Evolutionary conservation across 37 sponge, comb jelly and placozoan species (phyloP), one percentile per base, ranked within the genome.

Genomic region (Chondrosia reniformis): DNA sequence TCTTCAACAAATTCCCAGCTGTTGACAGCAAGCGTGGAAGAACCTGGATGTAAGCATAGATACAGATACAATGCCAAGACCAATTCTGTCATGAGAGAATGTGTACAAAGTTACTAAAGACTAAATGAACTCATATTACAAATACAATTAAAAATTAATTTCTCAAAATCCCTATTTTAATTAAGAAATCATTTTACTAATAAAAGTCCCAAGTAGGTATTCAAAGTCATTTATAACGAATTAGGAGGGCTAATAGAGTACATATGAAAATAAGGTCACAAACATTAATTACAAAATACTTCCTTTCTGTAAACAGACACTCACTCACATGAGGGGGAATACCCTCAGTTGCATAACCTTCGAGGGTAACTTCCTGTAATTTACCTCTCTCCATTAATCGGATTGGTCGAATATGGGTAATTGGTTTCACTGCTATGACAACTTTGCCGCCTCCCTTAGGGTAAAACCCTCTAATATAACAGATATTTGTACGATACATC

Each of bases 361-460:
- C 67, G 7, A 91, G 73, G n/a, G 52, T 72, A 17, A 89, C 71
- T 33, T 46, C 28, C 22, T 31, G 33, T 4, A 92, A 45, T 3
- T 40, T 8, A 4, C 96, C 96, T 10, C 82, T 79, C 2, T 91
- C 89, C 25, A 72, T 63, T 45, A 97, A 40, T 15, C 38, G 8
- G 2, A 93, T 86, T 31, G 92, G 74, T 15, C 57, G 54, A 38
- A 97, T 81, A 22, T 72, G 19, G 4, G 38, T 22, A 22, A 86
- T 33, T 0, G 92, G 94, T 30, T 78, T 25, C 5, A 74, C 72
- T 13, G 64, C 64, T 4, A 91, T 49, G 1, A 57, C 49, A 22
- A 97, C 88, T 58, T 94, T 92, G 17, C 97, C 97, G 0, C 94
- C 84, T 24, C 97, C 97, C 57, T 84, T 88, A 6, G 97, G 97